Evolutionary conservation across 2,888 invertebrate genomes (phyloP), one percentile per base, ranked within the genome.

Genomic region (Hybos culiciformis): DNA sequence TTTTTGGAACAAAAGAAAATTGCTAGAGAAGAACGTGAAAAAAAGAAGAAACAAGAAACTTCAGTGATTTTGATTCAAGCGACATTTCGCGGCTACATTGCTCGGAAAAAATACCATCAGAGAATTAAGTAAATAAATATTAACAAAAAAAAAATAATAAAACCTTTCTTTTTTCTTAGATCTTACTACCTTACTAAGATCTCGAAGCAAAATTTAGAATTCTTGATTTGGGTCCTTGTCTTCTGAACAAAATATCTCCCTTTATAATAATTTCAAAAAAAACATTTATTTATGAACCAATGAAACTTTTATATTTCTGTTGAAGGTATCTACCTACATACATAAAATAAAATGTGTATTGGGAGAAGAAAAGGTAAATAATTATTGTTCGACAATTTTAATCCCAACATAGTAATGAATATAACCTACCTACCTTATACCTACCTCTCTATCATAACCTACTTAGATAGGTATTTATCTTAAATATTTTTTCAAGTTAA

Each of bases 1-100:
- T 92, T 93, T 66, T 72, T 93, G 57, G 87, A 90, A 63, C 86
- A 88, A 61, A 86, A 87, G 5, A 92, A 92, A 66, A 84, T 83
- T 21, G 91, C 92, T 12, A 73, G 93, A 46, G 86, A 88, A 61
- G 91, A 91, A 63, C 75, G 93, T 44, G 90, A 87, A 1, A 68
- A 81, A 42, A 92, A 90, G 57, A 86, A 88, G 61, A 77, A 78
- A 49, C 75, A 78, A 47, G 87, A 90, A 55, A 70, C 70, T 50
- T 84, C 87, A 24, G 80, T 80, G 32, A 70, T 77, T 26, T 70
- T 73, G 51, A 78, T 91, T 49, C 90, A 91, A 62, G 74, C 84
- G n/a, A 64, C 71, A 42, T 65, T 83, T 31, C 73, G 83, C 56
- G 83, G 84, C 49, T 87, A 81, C 78, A 66, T 84, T n/a, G 72